Conservation (phyloP, 2,888 invertebrate genomes). For the Cantharis flavilabris region DNA sequence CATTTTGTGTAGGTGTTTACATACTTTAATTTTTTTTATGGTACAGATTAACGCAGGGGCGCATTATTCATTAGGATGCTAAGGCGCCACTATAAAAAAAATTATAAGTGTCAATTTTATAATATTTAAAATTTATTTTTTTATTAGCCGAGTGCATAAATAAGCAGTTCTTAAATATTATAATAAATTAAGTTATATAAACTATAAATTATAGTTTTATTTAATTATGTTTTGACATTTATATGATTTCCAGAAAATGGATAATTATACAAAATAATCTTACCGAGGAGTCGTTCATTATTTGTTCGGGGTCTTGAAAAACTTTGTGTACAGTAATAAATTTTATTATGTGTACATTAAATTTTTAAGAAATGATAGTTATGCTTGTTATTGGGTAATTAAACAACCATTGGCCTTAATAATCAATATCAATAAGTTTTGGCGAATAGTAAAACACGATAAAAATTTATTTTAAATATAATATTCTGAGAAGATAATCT, state of each 20-base stretch:
- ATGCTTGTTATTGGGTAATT: neutral
- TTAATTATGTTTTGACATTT: neutral
- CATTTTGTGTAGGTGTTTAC: slow-evolving; percentile 37
- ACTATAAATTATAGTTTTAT: neutral
- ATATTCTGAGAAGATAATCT: neutral
- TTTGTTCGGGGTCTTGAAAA: neutral
- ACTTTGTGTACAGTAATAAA: neutral
- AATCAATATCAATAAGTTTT: neutral
- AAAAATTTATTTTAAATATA: neutral
- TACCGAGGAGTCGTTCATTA: neutral
- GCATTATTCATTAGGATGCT: neutral
- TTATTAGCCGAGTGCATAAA: neutral
- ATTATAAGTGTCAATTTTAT: neutral
- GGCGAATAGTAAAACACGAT: neutral
- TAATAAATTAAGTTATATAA: neutral
- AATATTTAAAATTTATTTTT: neutral
- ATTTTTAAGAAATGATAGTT: neutral
- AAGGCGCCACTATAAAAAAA: neutral
- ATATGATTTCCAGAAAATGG: neutral
- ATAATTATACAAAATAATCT: neutral
- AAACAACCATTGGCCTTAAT: neutral
- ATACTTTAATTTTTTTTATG: neutral
- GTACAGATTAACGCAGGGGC: neutral
- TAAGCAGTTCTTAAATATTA: neutral
- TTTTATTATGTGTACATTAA: neutral